A percentile compares a stretch with the other conserved stretches of the same genome.
Conservation (phyloP, 2,888 invertebrate genomes). For the Euzetes globulus region DNA sequence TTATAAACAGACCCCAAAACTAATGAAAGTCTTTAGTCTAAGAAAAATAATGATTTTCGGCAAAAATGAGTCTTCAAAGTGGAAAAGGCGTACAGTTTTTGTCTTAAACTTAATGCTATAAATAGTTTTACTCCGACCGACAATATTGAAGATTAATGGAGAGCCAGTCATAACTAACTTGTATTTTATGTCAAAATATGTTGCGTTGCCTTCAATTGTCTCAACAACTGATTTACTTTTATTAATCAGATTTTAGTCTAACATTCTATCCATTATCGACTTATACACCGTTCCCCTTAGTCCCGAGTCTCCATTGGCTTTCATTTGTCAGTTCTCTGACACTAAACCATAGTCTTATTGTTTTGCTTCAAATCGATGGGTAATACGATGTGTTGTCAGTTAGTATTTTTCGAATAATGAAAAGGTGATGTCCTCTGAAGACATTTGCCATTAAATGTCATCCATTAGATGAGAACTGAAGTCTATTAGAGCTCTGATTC, state of each 20-base stretch:
- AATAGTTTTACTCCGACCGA: neutral
- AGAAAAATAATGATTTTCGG: no score
- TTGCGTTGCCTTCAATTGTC: neutral
- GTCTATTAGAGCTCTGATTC: neutral
- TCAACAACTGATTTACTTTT: neutral
- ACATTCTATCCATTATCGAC: neutral
- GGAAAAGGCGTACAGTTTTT: no score
- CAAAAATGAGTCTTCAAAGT: no score
- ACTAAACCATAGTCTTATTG: neutral
- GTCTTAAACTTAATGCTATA: no score
- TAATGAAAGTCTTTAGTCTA: no score
- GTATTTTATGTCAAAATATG: neutral
- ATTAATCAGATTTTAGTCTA: constrained; percentile 10
- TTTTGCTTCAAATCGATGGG: neutral
- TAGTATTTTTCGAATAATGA: neutral
- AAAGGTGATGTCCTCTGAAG: neutral
- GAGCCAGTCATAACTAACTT: neutral
- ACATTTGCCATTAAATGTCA: constrained; percentile 1
- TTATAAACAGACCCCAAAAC: no score
- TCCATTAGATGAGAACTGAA: neutral
- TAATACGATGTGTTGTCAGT: constrained; percentile 4
- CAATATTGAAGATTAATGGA: neutral
- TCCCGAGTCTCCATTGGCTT: neutral
- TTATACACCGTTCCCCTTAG: neutral
- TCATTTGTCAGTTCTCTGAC: neutral